These are phyloP conservation scores for Cuculus canorus DNA, from an alignment of 2,797 vertebrate genomes.

Conservation along the genomic window DNA sequence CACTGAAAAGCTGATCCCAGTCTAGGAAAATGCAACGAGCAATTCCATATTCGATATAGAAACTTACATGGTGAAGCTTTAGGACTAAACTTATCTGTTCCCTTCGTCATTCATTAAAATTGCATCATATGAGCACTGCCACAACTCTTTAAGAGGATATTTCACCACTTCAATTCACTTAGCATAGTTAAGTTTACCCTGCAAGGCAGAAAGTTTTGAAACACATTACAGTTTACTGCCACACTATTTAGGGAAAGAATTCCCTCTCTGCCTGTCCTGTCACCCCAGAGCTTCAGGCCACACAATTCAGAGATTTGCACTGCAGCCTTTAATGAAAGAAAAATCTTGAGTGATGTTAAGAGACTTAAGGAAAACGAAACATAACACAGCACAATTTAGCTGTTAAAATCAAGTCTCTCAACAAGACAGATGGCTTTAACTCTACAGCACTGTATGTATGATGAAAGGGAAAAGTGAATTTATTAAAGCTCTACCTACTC, in stretches of 20 bases:
- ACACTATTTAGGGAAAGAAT: background rate
- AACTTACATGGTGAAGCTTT: rapidly evolving
- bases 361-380: background rate
- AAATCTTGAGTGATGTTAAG: background rate
- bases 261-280: background rate
- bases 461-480: background rate
- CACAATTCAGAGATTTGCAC: background rate
- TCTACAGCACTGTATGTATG: background rate
- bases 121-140: rapidly evolving
- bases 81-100: background rate
- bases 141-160: background rate
- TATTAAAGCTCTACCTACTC: background rate
- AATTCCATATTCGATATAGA: background rate
- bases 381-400: background rate
- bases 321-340: background rate
- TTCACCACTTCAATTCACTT: background rate
- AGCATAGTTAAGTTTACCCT: background rate
- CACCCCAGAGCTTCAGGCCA: background rate
- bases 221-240: background rate
- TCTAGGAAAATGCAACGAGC: background rate
- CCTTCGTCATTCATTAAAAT: background rate
- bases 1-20: background rate
- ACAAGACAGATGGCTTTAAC: background rate
- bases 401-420: background rate
- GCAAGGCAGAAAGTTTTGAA: background rate